Evolutionary conservation across 1,140 invertebrate species (phyloP).

Genomic region (Panulirus ornatus): DNA sequence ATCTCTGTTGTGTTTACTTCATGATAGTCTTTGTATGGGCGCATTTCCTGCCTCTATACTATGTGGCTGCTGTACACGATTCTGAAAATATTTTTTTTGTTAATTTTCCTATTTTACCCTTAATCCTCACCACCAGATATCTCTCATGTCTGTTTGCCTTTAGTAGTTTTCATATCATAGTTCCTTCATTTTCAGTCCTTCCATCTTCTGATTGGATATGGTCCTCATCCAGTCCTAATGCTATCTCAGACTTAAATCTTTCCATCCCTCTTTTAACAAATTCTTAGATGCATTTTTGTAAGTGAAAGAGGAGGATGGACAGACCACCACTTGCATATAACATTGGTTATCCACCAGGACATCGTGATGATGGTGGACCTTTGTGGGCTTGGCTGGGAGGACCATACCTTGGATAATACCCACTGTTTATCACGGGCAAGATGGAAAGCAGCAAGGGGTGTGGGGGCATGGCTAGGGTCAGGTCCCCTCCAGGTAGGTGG

Average conservation of each 20-base stretch:
- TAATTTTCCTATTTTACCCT: too few species aligned
- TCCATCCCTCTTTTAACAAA: neutral
- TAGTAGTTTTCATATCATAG: too few species aligned
- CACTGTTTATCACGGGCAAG: constrained; percentile 27
- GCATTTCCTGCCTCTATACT: too few species aligned
- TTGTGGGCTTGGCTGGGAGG: constrained; percentile 16
- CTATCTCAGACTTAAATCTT: neutral
- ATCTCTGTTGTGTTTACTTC: too few species aligned
- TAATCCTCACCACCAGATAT: too few species aligned
- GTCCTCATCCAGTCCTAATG: too few species aligned
- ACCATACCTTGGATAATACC: neutral
- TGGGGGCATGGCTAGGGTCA: constrained; percentile 11
- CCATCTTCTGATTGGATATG: too few species aligned
- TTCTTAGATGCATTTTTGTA: neutral
- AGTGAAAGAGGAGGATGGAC: neutral
- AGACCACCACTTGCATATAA: neutral
- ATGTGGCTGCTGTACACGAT: too few species aligned
- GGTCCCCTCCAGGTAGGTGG: constrained; percentile 44
- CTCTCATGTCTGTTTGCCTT: too few species aligned
- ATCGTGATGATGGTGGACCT: constrained; percentile 43
- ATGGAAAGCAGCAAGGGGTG: neutral
- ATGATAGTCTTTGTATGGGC: too few species aligned
- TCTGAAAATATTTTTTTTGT: too few species aligned
- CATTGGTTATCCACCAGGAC: neutral
- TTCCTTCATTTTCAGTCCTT: too few species aligned